Base-by-base conservation (phyloP, 2,888 invertebrate species). In the Metallyticus violacea region DNA sequence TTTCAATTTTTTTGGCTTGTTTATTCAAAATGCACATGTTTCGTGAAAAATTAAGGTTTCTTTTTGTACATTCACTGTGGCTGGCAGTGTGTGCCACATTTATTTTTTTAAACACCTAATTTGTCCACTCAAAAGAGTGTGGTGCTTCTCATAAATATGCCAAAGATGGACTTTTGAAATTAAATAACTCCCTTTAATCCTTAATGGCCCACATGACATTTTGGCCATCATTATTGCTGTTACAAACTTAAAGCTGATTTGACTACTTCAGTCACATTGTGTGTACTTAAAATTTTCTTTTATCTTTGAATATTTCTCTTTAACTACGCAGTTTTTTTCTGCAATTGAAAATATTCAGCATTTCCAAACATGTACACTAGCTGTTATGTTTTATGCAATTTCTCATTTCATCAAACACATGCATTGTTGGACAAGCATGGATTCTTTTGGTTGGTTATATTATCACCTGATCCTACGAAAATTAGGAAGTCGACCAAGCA, bases 21-120 rank as follows among this genome's bases (percentile, higher is more conserved):
- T 90, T 90, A 90, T 90, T 90, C 89, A 89, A 90, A 90, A 90
- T 90, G 90, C 89, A 90, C 89, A 90, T 90, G 90, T 89, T 89
- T 88, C 85, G 89, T 90, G 90, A 89, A 90, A 89, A 90, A 89
- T 89, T 89, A 88, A 88, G 87, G 88, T 89, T 88, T 89, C 85
- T 79, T 85, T 88, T 88, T 88, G 88, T 88, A 88, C 88, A 88
- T 87, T 86, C 79, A 79, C 81, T 87, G 88, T 83, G 83, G 76
- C 77, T 77, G 83, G 83, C 83, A 85, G 79, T 85, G 85, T 79
- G 26, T 79, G 85, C 77, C 78, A 85, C 85, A 85, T 62, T 62
- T n/a, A n/a, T n/a, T n/a, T n/a, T 9, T 62, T 62, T 62, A 22
- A 62, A 62, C 40, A 62, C 40, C 15, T 62, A 62, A 62, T 62